Evolutionary conservation across 37 sponge, comb jelly and placozoan species (phyloP), one percentile per base, ranked within the genome.

Genomic region (Petrosia ficiformis): DNA sequence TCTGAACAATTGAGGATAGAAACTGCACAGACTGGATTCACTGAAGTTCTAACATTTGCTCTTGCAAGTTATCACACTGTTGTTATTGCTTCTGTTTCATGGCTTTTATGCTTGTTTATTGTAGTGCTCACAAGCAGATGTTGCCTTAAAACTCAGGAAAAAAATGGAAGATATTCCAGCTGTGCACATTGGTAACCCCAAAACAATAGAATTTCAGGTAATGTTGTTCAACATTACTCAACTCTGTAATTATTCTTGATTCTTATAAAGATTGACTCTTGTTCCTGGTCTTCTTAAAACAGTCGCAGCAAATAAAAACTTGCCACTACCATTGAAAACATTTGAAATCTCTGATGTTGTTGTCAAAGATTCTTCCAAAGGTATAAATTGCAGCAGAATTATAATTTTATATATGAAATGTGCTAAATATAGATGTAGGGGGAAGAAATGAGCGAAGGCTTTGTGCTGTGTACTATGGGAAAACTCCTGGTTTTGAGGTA

Each of bases 321-420:
- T 88, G 79, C 80, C 94, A 5, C 73, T 89, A 2, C 94, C 94
- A 0, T 67, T 93, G 41, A 80, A 82, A 44, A 43, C 88, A 34
- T 93, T 93, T 72, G 94, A 93, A 67, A 89, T 93, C 29, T 85
- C 82, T 56, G 94, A 93, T 44, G 77, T 93, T 11, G 88, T 87
- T 22, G 31, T 70, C 21, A 76, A 75, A 66, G 71, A 67, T 31
- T 24, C 76, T 2, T 59, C 69, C 38, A 77, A 36, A 59, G 85
- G 85, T 83, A 48, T 48, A 48, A 48, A 48, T n/a, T n/a, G n/a
- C n/a, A n/a, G n/a, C n/a, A n/a, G n/a, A n/a, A n/a, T n/a, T n/a
- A n/a, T n/a, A n/a, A n/a, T n/a, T n/a, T n/a, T n/a, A n/a, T n/a
- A n/a, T n/a, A n/a, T n/a, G n/a, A n/a, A n/a, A n/a, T 48, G n/a